Evolutionary conservation across 2,113 vertebrate genomes (phyloP), one percentile per base, ranked within the genome.

Genomic region (Chitala chitala): DNA sequence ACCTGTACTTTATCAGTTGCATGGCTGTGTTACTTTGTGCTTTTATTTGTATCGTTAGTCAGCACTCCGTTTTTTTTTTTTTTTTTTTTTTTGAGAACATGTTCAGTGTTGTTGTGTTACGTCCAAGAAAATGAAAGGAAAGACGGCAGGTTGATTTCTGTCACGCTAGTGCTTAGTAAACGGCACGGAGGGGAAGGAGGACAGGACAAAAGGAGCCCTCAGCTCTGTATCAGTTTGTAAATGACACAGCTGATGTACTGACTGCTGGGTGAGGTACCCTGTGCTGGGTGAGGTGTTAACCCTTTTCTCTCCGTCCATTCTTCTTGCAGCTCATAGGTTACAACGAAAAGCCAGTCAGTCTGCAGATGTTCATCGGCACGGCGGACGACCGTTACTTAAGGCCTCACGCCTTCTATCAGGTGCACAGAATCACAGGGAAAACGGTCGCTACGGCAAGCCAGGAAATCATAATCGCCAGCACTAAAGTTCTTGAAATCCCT

Each of bases 331-430:
- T 99, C 65, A 81, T 84, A 5, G 96, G 96, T 61, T 96, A 92
- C 82, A 92, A 69, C 2, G 92, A 98, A 71, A 95, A 93, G 83
- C 91, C 92, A 0, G 79, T 98, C 82, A 92, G 86, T 84, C 84
- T 99, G 31, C 91, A 96, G 74, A 86, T 98, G 87, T 99, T 98
- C 88, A 96, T 99, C 1, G 96, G 96, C n/a, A 98, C 96, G 0
- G 93, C 95, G 0, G 96, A 99, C 51, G 96, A 99, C 71, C 91
- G 93, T 38, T 92, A 87, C 82, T 82, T 96, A 36, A 88, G 94
- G 36, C 96, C 96, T 54, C 96, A 99, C 22, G 89, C 94, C 1
- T 99, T 99, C 89, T 99, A 99, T 87, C 96, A 97, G 79, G 94
- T 96, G 74, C 96, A 99, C 86, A 87, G 94, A 26, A 96, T 99